These are phyloP conservation scores for Drosophila diplacantha DNA, from an alignment of 2,888 invertebrate species.

Conservation along the genomic window DNA sequence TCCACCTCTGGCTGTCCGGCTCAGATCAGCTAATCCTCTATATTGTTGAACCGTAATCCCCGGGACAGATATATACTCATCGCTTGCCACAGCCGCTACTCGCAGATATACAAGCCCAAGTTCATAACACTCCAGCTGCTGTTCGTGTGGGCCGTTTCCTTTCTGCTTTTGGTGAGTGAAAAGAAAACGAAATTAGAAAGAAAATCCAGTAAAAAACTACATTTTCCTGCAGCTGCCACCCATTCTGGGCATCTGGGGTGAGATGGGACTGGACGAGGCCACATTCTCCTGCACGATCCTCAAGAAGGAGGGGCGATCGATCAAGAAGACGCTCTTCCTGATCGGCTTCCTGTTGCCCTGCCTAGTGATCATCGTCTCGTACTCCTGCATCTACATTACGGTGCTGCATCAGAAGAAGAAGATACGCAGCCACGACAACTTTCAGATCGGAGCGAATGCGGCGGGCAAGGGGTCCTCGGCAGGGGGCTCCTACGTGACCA, in stretches of 20 bases:
- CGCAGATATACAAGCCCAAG: constrained; percentile 85
- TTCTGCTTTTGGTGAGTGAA: constrained; percentile 83
- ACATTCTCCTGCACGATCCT: constrained; percentile 95
- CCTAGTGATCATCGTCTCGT: constrained; percentile 89
- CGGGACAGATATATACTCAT: constrained; percentile 88
- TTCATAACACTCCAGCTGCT: constrained; percentile 88
- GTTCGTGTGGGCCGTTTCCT: constrained; percentile 88
- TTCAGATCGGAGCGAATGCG: constrained; percentile 65
- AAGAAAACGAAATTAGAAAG: background rate
- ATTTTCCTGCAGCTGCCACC: constrained; percentile 83
- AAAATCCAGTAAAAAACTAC: background rate
- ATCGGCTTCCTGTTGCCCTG: constrained; percentile 91
- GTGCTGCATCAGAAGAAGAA: constrained; percentile 86
- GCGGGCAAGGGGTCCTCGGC: constrained; percentile 44
- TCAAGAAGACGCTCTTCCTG: constrained; percentile 90
- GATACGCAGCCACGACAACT: constrained; percentile 82
- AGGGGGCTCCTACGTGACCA: constrained; percentile 75
- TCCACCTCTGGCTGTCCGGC: too few species aligned
- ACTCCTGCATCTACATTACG: constrained; percentile 90
- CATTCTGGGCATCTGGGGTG: constrained; percentile 89
- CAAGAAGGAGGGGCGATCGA: constrained; percentile 86
- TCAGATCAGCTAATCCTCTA: constrained; percentile 5
- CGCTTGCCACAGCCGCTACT: constrained; percentile 88
- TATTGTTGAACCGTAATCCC: background rate
- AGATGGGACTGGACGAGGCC: constrained; percentile 86